Evolutionary conservation across 2,888 invertebrate genomes (phyloP).

Genomic region (Agonopterix heracliana): DNA sequence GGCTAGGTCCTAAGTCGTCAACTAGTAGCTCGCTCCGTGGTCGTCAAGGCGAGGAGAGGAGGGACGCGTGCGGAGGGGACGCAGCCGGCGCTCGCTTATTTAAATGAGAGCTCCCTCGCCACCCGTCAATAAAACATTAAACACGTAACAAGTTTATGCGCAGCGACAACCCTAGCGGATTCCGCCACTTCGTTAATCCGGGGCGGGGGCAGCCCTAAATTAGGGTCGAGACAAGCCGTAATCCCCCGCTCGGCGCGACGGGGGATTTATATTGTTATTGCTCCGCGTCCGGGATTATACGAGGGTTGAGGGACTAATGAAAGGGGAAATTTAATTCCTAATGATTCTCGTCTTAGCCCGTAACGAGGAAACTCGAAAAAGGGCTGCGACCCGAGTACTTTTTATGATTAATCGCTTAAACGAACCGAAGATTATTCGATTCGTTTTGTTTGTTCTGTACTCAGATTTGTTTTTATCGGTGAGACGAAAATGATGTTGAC

Average conservation of each 20-base stretch:
- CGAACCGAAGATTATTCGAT: slow-evolving; percentile 57
- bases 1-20: slow-evolving; percentile 4
- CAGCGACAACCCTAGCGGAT: slow-evolving; percentile 75
- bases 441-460: slow-evolving; percentile 41
- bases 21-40: slow-evolving; percentile 1
- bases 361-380: slow-evolving; percentile 76
- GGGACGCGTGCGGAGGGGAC: slow-evolving; percentile 29
- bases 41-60: slow-evolving; percentile 27
- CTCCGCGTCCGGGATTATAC: slow-evolving; percentile 76
- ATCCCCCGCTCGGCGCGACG: slow-evolving; percentile 75
- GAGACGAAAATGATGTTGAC: slow-evolving; percentile 34
- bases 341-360: slow-evolving; percentile 76
- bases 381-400: slow-evolving; percentile 65
- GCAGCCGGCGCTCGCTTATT: slow-evolving; percentile 52
- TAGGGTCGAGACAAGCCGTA: slow-evolving; percentile 77
- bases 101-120: slow-evolving; percentile 70
- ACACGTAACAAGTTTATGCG: slow-evolving; percentile 76
- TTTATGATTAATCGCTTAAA: slow-evolving; percentile 67
- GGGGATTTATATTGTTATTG: slow-evolving; percentile 77
- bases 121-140: slow-evolving; percentile 76
- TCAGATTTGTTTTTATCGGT: slow-evolving; percentile 46
- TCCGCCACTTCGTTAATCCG: slow-evolving; percentile 76
- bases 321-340: slow-evolving; percentile 77
- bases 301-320: slow-evolving; percentile 77
- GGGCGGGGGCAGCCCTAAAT: slow-evolving; percentile 76